These are phyloP conservation scores for Chanos chanos DNA, from an alignment of 2,797 vertebrate genomes.

Conservation along the genomic window DNA sequence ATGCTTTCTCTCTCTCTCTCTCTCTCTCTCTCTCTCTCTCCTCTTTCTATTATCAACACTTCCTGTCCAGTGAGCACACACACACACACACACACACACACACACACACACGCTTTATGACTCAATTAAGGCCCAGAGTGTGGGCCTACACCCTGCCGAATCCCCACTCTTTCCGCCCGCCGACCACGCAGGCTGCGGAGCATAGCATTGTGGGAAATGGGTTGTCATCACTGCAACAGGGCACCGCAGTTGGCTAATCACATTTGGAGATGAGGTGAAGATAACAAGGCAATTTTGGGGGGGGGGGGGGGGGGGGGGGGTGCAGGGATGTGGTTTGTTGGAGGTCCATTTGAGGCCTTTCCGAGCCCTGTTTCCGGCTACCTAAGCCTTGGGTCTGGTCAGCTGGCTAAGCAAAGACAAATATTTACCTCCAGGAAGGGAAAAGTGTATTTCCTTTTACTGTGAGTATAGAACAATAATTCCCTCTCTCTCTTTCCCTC, in stretches of 20 bases:
- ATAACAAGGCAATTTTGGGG: conserved; percentile 29
- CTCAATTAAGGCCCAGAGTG: conserved; percentile 37
- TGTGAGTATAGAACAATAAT: conserved; percentile 73
- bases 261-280: conserved; percentile 57
- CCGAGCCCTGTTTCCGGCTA: conserved; percentile 51
- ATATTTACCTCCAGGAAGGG: conserved; percentile 68
- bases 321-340: conserved; percentile 2
- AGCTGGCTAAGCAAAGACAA: conserved; percentile 64
- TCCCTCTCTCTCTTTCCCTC: conserved; percentile 64
- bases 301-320: not conserved
- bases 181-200: conserved; percentile 45
- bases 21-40: not conserved
- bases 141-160: conserved; percentile 55
- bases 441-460: conserved; percentile 74
- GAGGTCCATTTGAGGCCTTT: conserved; percentile 49
- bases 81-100: conserved; percentile 37
- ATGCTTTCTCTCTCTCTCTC: not conserved
- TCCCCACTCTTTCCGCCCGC: conserved; percentile 60
- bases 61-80: conserved; percentile 27
- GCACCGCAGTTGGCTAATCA: conserved; percentile 70
- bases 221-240: conserved; percentile 68
- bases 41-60: conserved; percentile 1
- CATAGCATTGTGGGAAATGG: conserved; percentile 68
- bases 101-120: conserved; percentile 37
- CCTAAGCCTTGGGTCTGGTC: conserved; percentile 58